Evolutionary conservation across 1,140 invertebrate species (phyloP), one percentile per base, ranked within the genome.

Genomic region (Glomeris maerens): DNA sequence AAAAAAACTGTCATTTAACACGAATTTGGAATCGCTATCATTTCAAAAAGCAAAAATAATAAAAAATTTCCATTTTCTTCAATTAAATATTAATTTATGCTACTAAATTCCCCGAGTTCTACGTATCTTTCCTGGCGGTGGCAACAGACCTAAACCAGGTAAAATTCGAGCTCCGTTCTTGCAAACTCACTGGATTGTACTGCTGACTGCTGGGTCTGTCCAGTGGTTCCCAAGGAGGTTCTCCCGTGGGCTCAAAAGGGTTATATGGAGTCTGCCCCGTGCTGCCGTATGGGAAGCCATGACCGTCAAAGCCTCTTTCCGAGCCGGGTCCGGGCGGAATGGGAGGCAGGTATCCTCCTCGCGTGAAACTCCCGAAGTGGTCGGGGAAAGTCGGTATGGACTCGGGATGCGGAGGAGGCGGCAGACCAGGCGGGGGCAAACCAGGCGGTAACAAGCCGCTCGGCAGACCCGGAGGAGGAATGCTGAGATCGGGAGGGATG

Each of bases 401-500:
- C 13, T 51, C 55, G 62, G 71, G 51, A 58, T 65, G 60, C 63
- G 72, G 70, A 55, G 27, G 53, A 36, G 44, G 68, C 47, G 48
- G 75, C 71, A 77, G 47, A 39, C 77, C 74, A 48, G 23, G 57
- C 45, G 68, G 67, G 3, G 72, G 72, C 22, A 45, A 10, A 38
- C 39, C 49, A 39, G 48, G 52, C 20, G 48, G 52, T 2, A 71
- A 71, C 55, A 73, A 69, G 50, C 71, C 72, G 53, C 70, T 72
- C 1, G 74, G 71, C 14, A 72, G 62, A 23, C 66, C 69, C 2
- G 78, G 78, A 5, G 78, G 77, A 22, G 78, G 74, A 40, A 82
- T 76, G 57, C 71, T 73, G 70, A 78, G 71, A 57, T 78, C 77
- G 1, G 77, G 77, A 57, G 77, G 77, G 46, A 67, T 63, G 27